A percentile compares a stretch with the other conserved stretches of the same genome.
Evolutionary conservation across 2,888 invertebrate species (phyloP).

Genomic region (Horisme vitalbata): DNA sequence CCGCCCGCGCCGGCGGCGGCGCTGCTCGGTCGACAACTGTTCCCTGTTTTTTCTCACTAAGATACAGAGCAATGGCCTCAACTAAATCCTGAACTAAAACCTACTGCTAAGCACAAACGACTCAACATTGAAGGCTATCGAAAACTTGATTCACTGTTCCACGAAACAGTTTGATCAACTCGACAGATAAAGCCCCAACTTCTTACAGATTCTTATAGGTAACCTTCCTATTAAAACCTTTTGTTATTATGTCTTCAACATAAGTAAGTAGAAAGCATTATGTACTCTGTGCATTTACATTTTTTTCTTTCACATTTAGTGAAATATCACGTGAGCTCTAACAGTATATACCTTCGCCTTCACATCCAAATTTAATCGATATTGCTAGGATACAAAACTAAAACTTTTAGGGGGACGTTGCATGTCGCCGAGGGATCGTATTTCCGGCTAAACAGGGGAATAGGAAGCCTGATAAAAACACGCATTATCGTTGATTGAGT

Average conservation of each 20-base stretch:
- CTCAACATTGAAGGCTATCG: conserved; percentile 18
- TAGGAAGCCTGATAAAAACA: conserved; percentile 56
- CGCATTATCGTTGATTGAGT: conserved; percentile 27
- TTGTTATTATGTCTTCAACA: conserved; percentile 19
- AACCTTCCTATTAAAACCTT: background rate
- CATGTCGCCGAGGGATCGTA: conserved; percentile 61
- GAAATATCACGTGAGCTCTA: too few relatives aligned
- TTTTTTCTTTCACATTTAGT: too few relatives aligned
- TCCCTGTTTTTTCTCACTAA: conserved; percentile 66
- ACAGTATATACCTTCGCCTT: too few relatives aligned
- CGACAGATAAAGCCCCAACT: conserved; percentile 25
- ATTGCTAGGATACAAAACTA: conserved; percentile 70
- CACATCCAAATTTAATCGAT: conserved; percentile 59
- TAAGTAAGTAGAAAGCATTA: too few relatives aligned
- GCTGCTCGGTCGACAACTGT: conserved; percentile 57
- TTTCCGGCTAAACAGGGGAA: conserved; percentile 67
- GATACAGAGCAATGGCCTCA: conserved; percentile 69
- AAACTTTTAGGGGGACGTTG: conserved; percentile 56
- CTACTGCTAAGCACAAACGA: conserved; percentile 25
- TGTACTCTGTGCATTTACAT: too few relatives aligned
- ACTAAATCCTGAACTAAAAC: conserved; percentile 37
- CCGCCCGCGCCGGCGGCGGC: conserved; percentile 49
- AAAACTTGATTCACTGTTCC: conserved; percentile 27
- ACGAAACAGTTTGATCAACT: conserved; percentile 16
- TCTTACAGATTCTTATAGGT: background rate